Conservation (phyloP, 2,113 vertebrate genomes). For the Malurus elegans region DNA sequence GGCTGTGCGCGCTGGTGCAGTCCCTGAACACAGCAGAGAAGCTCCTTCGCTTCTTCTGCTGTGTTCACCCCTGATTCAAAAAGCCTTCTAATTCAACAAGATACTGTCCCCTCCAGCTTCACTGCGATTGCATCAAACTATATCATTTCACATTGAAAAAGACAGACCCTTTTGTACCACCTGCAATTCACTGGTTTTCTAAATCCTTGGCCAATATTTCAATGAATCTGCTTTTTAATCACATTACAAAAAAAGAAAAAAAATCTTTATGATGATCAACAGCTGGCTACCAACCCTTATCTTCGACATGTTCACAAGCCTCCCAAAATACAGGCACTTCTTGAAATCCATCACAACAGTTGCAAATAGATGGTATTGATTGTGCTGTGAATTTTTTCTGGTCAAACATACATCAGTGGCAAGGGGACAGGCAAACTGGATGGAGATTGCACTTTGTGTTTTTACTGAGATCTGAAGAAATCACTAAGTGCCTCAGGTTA, state of each 20-base stretch:
- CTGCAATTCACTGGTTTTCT: background rate
- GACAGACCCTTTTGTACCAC: background rate
- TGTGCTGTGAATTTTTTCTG: background rate
- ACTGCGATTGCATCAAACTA: background rate
- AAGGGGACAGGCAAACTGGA: background rate
- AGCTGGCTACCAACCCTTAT: background rate
- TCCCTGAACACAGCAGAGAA: background rate
- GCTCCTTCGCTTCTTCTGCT: fast-evolving
- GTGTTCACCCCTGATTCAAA: background rate
- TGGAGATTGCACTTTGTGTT: background rate
- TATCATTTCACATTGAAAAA: background rate
- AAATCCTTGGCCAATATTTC: background rate
- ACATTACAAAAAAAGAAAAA: background rate
- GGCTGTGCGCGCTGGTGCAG: too few species aligned
- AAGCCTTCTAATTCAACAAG: background rate
- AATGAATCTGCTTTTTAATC: background rate
- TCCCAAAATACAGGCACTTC: background rate
- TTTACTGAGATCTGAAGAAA: background rate
- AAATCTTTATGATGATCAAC: background rate
- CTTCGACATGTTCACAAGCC: background rate
- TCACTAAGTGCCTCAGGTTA: background rate
- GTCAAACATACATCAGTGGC: background rate
- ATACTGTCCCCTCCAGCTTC: background rate
- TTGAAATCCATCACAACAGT: background rate
- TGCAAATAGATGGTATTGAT: background rate